phyloP scores from a whole-genome alignment of 92 coral and sea anemone species.

The Epizoanthus fatuus region DNA sequence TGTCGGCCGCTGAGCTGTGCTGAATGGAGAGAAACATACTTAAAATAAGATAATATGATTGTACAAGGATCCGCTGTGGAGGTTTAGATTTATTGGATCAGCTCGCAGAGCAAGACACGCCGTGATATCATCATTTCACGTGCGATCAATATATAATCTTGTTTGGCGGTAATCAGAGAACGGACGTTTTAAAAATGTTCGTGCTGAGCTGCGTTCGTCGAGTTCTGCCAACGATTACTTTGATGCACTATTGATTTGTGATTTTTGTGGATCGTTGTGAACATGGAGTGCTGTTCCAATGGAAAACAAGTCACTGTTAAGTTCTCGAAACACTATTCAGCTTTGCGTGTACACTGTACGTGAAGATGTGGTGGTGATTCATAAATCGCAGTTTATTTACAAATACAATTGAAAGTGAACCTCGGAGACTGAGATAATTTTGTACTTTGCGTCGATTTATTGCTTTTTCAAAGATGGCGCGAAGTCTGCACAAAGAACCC shows the following conservation, averaged over 20 bases:
- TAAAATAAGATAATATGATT: no score
- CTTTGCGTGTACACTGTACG: no score
- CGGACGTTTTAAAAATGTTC: no score
- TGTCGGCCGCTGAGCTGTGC: neutral
- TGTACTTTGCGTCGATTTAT: neutral
- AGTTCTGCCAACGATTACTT: neutral
- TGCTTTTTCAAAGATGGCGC: neutral
- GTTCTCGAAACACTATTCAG: no score
- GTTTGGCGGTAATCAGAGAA: no score
- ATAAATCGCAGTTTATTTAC: neutral
- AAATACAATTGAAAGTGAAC: neutral
- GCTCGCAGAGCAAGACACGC: no score
- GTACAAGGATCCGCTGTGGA: no score
- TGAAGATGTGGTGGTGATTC: neutral
- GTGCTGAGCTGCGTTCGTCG: neutral
- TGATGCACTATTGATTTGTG: neutral
- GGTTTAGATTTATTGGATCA: no score
- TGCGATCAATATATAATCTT: no score
- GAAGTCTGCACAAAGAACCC: slow-evolving; percentile 40
- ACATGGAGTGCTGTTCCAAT: no score
- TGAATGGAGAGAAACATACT: neutral
- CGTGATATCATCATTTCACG: no score
- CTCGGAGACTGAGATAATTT: neutral
- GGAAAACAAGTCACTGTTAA: no score
- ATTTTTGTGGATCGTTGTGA: neutral